Base-by-base conservation (phyloP, 2,113 vertebrate species). In the Gopherus evgoodei region DNA sequence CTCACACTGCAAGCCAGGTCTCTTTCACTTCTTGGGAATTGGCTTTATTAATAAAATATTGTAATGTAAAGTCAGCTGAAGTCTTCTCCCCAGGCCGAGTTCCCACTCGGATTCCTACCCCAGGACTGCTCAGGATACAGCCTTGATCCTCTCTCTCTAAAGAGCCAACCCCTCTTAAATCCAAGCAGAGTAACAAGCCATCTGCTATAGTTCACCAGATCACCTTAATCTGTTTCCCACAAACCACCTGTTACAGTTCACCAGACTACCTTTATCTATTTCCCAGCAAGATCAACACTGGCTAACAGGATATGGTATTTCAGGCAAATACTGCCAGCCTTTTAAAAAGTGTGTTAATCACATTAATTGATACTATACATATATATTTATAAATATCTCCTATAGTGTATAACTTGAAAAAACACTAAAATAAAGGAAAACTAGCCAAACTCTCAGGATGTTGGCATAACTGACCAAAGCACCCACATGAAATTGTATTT, bases 221-320 rank as follows among this genome's bases (percentile, higher is more conserved):
- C 44, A 78, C 84, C 91, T 84, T 91, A 91, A 93, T 87, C 83
- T 54, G 31, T 14, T 62, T 62, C 53, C 53, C 19, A 17, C 0
- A 0, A 72, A 44, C 81, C 35, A 81, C 95, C 84, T 69, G 62
- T 35, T 65, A 65, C 16, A 9, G 16, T 65, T 57, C 59, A 88
- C 50, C 81, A 95, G 81, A 83, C 72, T 38, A 72, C 86, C 91
- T 84, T 92, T 86, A 94, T 87, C 75, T 78, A 54, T 92, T 95
- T 78, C 88, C 47, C 49, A 83, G 17, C 75, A 76, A 54, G 89
- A 93, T 44, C 91, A 92, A 38, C 35, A 38, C n/a, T 38, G 65
- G 19, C n/a, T 72, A 22, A 78, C n/a, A 72, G 50, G n/a, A 1
- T 38, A 78, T 47, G 65, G 2, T 93, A 87, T 94, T 93, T 76